A percentile compares a stretch with the other conserved stretches of the same genome.
Conservation (phyloP, 1,140 invertebrate genomes). For the Antheraea pernyi region DNA sequence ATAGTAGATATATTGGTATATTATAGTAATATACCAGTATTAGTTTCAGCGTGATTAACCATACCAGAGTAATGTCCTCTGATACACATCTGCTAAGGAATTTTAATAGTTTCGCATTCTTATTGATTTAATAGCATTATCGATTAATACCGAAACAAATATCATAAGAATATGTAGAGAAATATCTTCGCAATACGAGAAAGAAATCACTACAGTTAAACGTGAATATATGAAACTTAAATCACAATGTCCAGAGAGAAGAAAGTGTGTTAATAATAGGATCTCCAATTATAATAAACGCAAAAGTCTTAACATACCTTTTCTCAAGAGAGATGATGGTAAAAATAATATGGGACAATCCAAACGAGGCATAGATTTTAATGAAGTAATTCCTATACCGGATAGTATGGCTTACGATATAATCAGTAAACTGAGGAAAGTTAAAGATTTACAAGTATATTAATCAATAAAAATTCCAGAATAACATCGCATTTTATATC, state of each 20-base stretch:
- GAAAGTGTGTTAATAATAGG: not conserved
- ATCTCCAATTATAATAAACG: not conserved
- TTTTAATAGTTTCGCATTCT: too few relatives aligned
- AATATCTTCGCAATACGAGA: not conserved
- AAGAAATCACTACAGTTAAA: not conserved
- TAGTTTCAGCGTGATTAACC: too few relatives aligned
- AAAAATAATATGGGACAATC: not conserved
- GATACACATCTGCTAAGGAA: too few relatives aligned
- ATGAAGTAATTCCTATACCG: constrained; percentile 6
- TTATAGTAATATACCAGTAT: too few relatives aligned
- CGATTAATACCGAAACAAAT: not conserved
- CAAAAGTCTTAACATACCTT: not conserved
- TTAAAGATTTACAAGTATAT: not conserved
- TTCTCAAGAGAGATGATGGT: not conserved
- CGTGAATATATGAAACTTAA: not conserved
- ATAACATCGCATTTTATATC: not conserved
- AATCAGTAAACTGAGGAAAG: not conserved
- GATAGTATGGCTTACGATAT: constrained; percentile 2
- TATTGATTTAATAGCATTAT: too few relatives aligned
- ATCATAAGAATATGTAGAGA: not conserved
- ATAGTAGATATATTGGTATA: too few relatives aligned
- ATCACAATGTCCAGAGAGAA: not conserved
- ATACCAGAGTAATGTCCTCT: too few relatives aligned
- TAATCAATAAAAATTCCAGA: not conserved
- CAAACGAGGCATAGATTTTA: constrained; percentile 6